Conservation (phyloP, 2,888 invertebrate genomes). For the Synanthedon tipuliformis region DNA sequence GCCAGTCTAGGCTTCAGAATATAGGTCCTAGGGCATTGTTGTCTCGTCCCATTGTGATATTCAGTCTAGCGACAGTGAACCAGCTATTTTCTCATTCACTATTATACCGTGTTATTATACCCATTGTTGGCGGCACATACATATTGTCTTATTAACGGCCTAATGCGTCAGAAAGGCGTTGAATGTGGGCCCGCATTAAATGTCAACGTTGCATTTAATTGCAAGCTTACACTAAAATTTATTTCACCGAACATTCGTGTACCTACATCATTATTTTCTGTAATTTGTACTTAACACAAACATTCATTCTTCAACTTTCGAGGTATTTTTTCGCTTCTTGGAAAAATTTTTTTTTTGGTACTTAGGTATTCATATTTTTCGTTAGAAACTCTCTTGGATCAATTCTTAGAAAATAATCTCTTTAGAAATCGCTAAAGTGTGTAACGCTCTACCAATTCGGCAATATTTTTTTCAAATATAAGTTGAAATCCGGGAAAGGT, state of each 20-base stretch:
- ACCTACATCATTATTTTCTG: neutral
- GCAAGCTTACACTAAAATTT: neutral
- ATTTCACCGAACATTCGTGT: neutral
- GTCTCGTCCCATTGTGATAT: conserved; percentile 51
- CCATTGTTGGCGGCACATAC: conserved; percentile 54
- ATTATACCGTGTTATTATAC: conserved; percentile 57
- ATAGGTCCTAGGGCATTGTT: conserved; percentile 55
- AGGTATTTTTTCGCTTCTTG: too few species aligned
- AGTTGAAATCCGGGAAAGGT: too few species aligned
- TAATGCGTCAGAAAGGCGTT: conserved; percentile 15
- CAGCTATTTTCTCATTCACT: conserved; percentile 62
- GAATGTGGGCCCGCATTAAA: conserved; percentile 2
- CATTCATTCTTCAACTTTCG: too few species aligned
- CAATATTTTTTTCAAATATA: too few species aligned
- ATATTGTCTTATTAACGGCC: conserved; percentile 28
- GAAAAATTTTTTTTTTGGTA: too few species aligned
- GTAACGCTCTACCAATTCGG: too few species aligned
- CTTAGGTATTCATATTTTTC: too few species aligned
- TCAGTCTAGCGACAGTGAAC: conserved; percentile 46
- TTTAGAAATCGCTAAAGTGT: too few species aligned
- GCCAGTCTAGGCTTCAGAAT: conserved; percentile 39
- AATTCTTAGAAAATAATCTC: too few species aligned
- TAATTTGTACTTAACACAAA: too few species aligned
- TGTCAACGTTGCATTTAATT: conserved; percentile 2
- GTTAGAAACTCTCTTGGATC: too few species aligned